phyloP scores from a whole-genome alignment of 2,113 vertebrate genomes.

The Barnardius zonarius region DNA sequence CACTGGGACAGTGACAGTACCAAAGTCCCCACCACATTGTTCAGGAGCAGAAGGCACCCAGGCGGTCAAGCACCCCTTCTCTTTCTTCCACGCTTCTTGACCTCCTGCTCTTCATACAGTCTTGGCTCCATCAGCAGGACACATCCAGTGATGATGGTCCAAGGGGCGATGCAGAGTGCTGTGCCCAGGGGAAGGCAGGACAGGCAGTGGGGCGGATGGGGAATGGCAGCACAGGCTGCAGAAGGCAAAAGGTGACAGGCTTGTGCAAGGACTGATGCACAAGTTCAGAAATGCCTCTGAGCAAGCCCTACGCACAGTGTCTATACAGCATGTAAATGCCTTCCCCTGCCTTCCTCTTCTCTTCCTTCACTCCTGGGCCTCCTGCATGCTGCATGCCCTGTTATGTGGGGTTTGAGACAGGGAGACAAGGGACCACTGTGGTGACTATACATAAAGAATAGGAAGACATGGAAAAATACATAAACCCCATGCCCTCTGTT shows the following conservation, averaged over 20 bases:
- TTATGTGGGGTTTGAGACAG: not conserved
- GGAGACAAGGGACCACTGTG: not conserved
- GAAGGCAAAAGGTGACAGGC: not conserved
- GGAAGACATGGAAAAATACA: not conserved
- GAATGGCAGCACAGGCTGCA: not conserved
- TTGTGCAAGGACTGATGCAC: not conserved
- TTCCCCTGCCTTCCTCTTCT: not conserved
- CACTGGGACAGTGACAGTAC: not conserved
- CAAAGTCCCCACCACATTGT: not conserved
- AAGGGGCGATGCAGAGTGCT: not conserved
- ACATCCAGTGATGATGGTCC: not conserved
- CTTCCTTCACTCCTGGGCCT: not conserved
- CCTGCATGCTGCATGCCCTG: not conserved
- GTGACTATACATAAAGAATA: not conserved
- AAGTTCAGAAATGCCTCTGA: slow-evolving; percentile 1
- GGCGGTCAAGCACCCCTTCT: not conserved
- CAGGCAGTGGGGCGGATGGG: accelerated
- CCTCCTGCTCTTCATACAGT: not conserved
- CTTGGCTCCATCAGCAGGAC: not conserved
- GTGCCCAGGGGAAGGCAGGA: not conserved
- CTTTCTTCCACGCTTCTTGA: not conserved
- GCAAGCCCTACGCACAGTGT: not conserved
- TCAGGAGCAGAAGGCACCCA: not conserved
- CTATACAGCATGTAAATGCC: not conserved
- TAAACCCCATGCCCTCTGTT: not conserved